A percentile compares a stretch with the other conserved stretches of the same genome.
phyloP scores from a whole-genome alignment of 2,797 vertebrate species.

The Macropodus opercularis region DNA sequence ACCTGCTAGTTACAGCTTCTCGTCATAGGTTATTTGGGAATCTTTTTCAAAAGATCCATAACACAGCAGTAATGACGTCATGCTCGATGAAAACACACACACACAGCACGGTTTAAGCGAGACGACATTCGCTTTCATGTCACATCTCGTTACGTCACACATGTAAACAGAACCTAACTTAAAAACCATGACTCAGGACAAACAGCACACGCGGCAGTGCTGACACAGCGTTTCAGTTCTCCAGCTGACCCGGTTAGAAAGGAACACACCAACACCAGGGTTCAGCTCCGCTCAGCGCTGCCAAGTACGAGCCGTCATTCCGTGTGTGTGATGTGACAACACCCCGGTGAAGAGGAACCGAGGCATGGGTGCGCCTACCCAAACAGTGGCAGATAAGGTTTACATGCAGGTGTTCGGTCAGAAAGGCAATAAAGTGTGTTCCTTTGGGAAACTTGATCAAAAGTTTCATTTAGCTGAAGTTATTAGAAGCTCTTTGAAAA shows the following conservation, averaged over 20 bases:
- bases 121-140: constrained; percentile 9
- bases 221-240: constrained; percentile 37
- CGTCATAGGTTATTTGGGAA: no score
- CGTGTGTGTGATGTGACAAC: constrained; percentile 45
- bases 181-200: constrained; percentile 7
- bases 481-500: no score
- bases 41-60: no score
- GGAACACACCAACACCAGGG: constrained; percentile 17
- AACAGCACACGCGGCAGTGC: constrained; percentile 16
- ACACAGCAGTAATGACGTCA: no score
- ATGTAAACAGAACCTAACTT: constrained; percentile 14
- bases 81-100: no score
- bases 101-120: background rate
- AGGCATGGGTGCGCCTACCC: constrained; percentile 65
- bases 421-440: constrained; percentile 62
- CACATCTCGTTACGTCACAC: background rate
- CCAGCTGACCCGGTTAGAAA: constrained; percentile 43
- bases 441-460: constrained; percentile 60
- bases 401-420: constrained; percentile 64
- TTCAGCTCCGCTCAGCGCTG: constrained; percentile 22
- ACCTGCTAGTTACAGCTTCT: background rate
- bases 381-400: constrained; percentile 54
- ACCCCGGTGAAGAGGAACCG: constrained; percentile 68
- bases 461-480: no score
- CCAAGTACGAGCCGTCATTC: constrained; percentile 39